Evolutionary conservation across 2,888 invertebrate species (phyloP), one percentile per base, ranked within the genome.

Genomic region (Leptinotarsa juncta): DNA sequence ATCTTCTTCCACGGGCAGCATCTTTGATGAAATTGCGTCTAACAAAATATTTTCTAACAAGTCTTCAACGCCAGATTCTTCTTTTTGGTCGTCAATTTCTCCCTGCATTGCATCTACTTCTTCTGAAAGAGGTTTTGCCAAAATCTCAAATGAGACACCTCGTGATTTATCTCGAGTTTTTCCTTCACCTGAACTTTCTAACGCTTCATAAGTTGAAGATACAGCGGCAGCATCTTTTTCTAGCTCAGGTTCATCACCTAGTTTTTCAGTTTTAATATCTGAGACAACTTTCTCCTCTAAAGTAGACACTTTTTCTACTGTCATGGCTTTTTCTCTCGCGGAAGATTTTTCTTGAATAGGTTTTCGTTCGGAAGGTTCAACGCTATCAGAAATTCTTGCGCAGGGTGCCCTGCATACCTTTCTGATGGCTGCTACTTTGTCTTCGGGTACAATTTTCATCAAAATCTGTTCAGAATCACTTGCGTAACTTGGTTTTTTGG

Each of bases 391-490:
- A 4, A 51, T n/a, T 51, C 51, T 51, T 16, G 51, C 51, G 51
- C 51, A 62, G 4, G 62, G 42, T 7, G 62, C 62, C 16, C n/a
- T 62, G 32, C 62, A 62, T 32, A 42, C n/a, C 7, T 5, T 7
- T 18, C 14, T 60, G 0, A 4, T 20, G 15, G 4, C 60, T 60
- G 20, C 15, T 20, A 5, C 12, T 26, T 14, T 60, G 16, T 42
- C 32, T 62, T 62, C 32, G 12, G 26, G 62, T 32, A 42, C 18
- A 42, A 4, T 26, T 32, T 42, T 16, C 16, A 32, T 62, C n/a
- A 14, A 20, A 12, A 14, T 4, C 57, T 57, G 57, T 32, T 62
- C 62, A 62, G 62, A 62, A n/a, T 62, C 62, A 42, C 62, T 62
- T n/a, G 10, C 42, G 42, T 48, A 49, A 20, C 2, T n/a, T 3